Conservation (phyloP, 2,113 vertebrate species). For the Bos javanicus region DNA sequence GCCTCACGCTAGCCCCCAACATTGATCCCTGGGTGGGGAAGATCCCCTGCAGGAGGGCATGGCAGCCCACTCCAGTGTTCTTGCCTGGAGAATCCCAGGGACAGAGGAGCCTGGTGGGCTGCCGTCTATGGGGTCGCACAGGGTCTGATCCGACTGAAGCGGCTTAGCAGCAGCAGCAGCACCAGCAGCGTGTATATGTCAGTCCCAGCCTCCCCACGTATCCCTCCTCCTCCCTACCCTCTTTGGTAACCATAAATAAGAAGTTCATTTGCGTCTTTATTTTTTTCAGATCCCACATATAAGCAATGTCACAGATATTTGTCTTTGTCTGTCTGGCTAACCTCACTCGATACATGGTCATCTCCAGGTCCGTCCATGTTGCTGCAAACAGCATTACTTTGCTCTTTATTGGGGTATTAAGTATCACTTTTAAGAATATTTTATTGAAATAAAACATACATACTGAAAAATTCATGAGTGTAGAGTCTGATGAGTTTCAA, state of each 20-base stretch:
- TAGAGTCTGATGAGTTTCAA: not conserved
- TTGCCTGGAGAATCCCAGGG: not conserved
- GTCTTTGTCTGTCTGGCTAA: not conserved
- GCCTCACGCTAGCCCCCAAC: no score
- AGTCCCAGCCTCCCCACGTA: not conserved
- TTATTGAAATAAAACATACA: not conserved
- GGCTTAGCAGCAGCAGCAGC: not conserved
- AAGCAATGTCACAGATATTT: no score
- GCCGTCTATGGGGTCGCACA: rapidly evolving
- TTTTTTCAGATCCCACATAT: not conserved
- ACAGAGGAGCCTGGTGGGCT: not conserved
- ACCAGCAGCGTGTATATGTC: not conserved
- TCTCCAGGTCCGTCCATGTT: not conserved
- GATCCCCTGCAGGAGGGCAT: not conserved
- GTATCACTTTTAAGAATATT: not conserved
- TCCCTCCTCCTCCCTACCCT: not conserved
- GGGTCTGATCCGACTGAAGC: rapidly evolving
- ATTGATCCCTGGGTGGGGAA: not conserved
- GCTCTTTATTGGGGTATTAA: not conserved
- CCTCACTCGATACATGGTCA: not conserved
- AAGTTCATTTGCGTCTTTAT: not conserved
- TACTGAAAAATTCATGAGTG: not conserved
- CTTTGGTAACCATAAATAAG: not conserved
- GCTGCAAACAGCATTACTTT: not conserved
- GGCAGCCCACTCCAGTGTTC: not conserved